Conservation (phyloP, 2,797 vertebrate genomes). For the Australoheros facetus region DNA sequence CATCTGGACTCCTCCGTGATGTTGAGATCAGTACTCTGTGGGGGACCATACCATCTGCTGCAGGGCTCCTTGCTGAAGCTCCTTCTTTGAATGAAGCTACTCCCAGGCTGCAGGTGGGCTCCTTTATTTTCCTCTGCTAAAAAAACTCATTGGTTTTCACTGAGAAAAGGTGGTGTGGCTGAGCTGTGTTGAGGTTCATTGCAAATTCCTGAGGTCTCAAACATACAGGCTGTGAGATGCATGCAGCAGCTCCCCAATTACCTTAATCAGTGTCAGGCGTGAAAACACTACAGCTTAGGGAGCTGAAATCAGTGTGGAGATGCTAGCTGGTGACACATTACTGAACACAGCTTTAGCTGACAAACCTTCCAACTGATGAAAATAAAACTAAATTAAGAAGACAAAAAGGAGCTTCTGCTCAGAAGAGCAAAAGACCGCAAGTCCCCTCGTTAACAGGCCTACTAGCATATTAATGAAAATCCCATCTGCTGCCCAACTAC, state of each 20-base stretch:
- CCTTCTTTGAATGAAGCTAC: background rate
- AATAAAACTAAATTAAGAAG: background rate
- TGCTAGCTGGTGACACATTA: background rate
- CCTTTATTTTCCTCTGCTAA: background rate
- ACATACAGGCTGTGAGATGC: background rate
- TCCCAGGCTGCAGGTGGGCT: background rate
- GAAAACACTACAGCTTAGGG: background rate
- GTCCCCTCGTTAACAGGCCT: background rate
- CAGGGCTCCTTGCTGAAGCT: background rate
- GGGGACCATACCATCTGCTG: background rate
- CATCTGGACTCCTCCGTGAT: background rate
- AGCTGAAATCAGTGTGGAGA: background rate
- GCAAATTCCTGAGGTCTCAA: background rate
- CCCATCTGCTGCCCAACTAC: background rate
- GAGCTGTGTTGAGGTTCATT: background rate
- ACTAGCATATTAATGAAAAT: background rate
- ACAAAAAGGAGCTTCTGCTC: background rate
- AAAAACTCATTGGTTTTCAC: background rate
- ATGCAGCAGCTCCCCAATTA: conserved; percentile 3
- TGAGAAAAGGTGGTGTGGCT: background rate
- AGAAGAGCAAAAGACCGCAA: background rate
- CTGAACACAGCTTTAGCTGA: background rate
- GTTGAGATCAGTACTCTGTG: background rate
- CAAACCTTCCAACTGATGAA: background rate
- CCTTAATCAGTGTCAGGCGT: background rate